These are phyloP conservation scores for Neria commutata DNA, from an alignment of 2,888 invertebrate species.

Conservation along the genomic window DNA sequence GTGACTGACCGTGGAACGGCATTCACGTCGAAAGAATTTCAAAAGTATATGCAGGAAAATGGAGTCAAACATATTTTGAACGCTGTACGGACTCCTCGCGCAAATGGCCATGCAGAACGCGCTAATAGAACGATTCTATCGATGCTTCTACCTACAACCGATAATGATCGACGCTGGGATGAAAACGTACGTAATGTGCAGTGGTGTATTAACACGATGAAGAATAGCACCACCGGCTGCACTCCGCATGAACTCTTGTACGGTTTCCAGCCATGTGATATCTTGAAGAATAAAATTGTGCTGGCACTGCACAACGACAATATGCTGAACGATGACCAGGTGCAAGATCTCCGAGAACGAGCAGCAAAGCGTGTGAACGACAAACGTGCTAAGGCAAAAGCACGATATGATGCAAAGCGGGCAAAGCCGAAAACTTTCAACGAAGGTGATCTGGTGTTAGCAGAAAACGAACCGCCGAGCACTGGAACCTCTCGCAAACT, in stretches of 20 bases:
- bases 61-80: conserved; percentile 34
- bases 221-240: conserved; percentile 1
- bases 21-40: conserved; percentile 34
- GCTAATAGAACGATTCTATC: conserved; percentile 15
- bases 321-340: not conserved
- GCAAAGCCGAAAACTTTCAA: no score
- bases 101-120: conserved; percentile 24
- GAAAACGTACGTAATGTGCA: conserved; percentile 1
- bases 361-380: not conserved
- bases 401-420: no score
- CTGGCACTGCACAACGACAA: conserved; percentile 1
- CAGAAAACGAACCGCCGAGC: no score
- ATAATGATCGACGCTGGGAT: conserved; percentile 8
- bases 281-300: conserved; percentile 10
- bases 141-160: conserved; percentile 1
- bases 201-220: conserved; percentile 9
- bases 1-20: conserved; percentile 39
- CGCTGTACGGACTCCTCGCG: conserved; percentile 35
- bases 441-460: no score
- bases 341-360: not conserved
- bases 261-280: not conserved
- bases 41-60: conserved; percentile 27
- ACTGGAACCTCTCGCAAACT: no score
- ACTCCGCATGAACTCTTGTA: conserved; percentile 6
- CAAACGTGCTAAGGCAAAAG: conserved; percentile 12